Evolutionary conservation across 2,797 vertebrate species (phyloP).

Genomic region (Microctenopoma stevenorrisi): DNA sequence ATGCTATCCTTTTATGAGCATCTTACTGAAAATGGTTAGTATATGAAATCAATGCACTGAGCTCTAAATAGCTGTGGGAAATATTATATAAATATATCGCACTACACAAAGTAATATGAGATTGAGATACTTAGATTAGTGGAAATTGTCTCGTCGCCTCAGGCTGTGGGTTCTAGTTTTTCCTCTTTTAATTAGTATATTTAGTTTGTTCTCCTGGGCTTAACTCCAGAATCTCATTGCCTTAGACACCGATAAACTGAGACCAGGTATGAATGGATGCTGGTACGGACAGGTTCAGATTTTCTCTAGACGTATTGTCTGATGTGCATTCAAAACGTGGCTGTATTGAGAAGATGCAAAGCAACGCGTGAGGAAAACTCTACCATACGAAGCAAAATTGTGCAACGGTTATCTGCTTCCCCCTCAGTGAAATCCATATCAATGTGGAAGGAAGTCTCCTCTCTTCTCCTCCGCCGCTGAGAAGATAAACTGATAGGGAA

Average conservation of each 20-base stretch:
- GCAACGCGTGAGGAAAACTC: not conserved
- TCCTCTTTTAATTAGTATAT: too few relatives aligned
- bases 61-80: not conserved
- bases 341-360: too few relatives aligned
- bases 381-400: not conserved
- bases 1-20: not conserved
- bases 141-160: too few relatives aligned
- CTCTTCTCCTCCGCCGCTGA: slow-evolving; percentile 1
- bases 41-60: not conserved
- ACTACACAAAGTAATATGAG: too few relatives aligned
- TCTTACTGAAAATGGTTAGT: not conserved
- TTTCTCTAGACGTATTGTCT: too few relatives aligned
- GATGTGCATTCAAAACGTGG: too few relatives aligned
- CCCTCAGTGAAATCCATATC: slow-evolving; percentile 56
- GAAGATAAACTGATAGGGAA: slow-evolving; percentile 46
- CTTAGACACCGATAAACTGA: not conserved
- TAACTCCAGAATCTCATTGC: too few relatives aligned
- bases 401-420: slow-evolving; percentile 40
- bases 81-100: too few relatives aligned
- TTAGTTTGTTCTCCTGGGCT: too few relatives aligned
- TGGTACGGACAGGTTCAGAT: too few relatives aligned
- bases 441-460: slow-evolving; percentile 65
- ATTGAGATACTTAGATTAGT: too few relatives aligned
- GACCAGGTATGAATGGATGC: not conserved
- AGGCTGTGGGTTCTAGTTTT: too few relatives aligned